A percentile compares a stretch with the other conserved stretches of the same genome.
Conservation (phyloP, 2,888 invertebrate species). For the Eupithecia exiguata region DNA sequence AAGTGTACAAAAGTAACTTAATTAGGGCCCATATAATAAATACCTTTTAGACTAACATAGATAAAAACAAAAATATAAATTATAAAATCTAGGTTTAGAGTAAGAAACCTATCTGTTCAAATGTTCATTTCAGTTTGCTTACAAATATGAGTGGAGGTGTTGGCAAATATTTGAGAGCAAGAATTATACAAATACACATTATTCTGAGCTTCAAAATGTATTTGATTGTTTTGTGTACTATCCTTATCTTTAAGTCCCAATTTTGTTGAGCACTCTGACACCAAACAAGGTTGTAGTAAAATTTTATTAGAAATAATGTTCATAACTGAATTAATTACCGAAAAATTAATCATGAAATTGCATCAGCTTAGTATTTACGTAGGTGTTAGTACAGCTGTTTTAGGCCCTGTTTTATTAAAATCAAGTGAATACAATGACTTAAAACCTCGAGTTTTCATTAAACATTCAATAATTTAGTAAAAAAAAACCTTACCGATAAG, state of each 20-base stretch:
- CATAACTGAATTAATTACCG: background rate
- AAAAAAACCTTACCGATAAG: background rate
- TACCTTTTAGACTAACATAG: no score
- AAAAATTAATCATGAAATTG: constrained; percentile 6
- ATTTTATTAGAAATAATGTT: background rate
- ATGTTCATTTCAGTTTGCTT: background rate
- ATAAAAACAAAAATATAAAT: no score
- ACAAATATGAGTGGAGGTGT: background rate
- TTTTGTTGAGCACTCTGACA: background rate
- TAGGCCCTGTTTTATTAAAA: background rate
- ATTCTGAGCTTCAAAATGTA: background rate
- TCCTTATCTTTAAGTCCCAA: background rate
- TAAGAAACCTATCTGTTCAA: background rate
- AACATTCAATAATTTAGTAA: background rate
- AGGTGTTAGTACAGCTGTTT: constrained; percentile 20
- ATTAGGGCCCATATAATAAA: no score
- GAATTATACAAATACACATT: background rate
- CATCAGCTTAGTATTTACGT: constrained; percentile 11
- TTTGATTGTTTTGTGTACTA: background rate
- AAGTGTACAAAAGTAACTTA: no score
- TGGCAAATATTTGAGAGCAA: background rate
- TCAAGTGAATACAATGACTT: background rate
- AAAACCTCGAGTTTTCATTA: background rate
- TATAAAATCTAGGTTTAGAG: background rate
- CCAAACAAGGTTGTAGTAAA: background rate